phyloP scores from a whole-genome alignment of 2,797 vertebrate species.

The Melanotaenia nigrans region DNA sequence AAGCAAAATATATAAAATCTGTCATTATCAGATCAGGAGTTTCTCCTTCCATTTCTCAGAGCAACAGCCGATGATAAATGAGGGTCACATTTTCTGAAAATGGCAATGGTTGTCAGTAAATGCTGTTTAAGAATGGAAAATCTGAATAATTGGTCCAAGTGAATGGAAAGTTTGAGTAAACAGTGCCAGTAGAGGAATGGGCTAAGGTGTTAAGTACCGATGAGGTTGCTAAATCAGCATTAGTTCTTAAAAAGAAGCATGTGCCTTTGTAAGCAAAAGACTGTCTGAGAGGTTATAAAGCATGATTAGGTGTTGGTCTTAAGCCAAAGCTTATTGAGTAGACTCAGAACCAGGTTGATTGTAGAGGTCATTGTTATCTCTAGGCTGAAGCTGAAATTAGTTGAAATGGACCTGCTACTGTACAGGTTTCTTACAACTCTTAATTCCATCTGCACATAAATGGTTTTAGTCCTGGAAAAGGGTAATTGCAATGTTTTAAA shows the following conservation, averaged over 20 bases:
- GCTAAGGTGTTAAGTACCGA: slow-evolving; percentile 9
- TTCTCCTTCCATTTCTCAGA: slow-evolving; percentile 4
- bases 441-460: slow-evolving; percentile 8
- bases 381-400: slow-evolving; percentile 46
- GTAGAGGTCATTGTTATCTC: slow-evolving; percentile 59
- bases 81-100: slow-evolving; percentile 14
- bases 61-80: slow-evolving; percentile 12
- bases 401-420: slow-evolving; percentile 65
- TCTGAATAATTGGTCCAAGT: slow-evolving; percentile 26
- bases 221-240: slow-evolving; percentile 38
- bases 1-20: slow-evolving; percentile 16
- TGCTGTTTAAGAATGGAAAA: slow-evolving; percentile 26
- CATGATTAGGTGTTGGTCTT: slow-evolving; percentile 59
- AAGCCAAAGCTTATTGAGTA: slow-evolving; percentile 64
- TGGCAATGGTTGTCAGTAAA: slow-evolving; percentile 12
- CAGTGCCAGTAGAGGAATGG: background rate
- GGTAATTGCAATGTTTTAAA: background rate
- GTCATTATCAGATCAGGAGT: slow-evolving; percentile 15
- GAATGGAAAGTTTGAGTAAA: slow-evolving; percentile 42
- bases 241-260: slow-evolving; percentile 48
- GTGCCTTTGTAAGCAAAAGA: slow-evolving; percentile 31
- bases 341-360: slow-evolving; percentile 50
- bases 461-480: background rate
- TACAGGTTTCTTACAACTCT: slow-evolving; percentile 33
- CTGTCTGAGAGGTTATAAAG: slow-evolving; percentile 46